Conservation (phyloP, 2,113 vertebrate species). For the Sylvietta virens region DNA sequence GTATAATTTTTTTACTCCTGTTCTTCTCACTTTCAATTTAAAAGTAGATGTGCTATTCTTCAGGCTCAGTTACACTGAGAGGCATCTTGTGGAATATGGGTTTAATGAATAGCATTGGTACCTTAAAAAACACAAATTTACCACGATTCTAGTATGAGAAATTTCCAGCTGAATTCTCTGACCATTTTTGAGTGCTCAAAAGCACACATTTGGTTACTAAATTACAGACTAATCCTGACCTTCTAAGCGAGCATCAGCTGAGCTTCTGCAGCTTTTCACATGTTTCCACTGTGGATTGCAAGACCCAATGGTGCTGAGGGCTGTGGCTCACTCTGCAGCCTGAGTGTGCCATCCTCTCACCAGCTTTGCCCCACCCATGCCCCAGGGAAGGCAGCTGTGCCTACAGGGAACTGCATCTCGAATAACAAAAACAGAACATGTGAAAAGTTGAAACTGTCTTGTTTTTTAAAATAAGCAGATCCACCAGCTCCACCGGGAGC, state of each 20-base stretch:
- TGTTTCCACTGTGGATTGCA: not conserved
- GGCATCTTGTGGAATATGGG: not conserved
- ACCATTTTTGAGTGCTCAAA: not conserved
- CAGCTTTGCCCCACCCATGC: not conserved
- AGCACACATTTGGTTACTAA: not conserved
- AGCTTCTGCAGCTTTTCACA: not conserved
- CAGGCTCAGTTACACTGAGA: not conserved
- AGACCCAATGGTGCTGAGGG: not conserved
- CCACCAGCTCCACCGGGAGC: not conserved
- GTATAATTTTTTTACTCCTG: not conserved
- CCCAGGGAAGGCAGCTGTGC: not conserved
- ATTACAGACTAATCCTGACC: not conserved
- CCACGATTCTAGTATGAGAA: not conserved
- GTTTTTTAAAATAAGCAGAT: not conserved
- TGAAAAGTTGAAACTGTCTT: not conserved
- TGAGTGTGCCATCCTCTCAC: fast-evolving
- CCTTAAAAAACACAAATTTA: not conserved
- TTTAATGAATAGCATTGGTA: not conserved
- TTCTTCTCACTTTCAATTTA: not conserved
- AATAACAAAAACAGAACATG: not conserved
- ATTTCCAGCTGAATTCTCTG: not conserved
- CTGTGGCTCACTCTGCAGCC: not conserved
- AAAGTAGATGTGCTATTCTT: not conserved
- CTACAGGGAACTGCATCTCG: not conserved
- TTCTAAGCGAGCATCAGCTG: not conserved